phyloP scores from a whole-genome alignment of 2,888 invertebrate species.

The Caenorhabditis angaria region DNA sequence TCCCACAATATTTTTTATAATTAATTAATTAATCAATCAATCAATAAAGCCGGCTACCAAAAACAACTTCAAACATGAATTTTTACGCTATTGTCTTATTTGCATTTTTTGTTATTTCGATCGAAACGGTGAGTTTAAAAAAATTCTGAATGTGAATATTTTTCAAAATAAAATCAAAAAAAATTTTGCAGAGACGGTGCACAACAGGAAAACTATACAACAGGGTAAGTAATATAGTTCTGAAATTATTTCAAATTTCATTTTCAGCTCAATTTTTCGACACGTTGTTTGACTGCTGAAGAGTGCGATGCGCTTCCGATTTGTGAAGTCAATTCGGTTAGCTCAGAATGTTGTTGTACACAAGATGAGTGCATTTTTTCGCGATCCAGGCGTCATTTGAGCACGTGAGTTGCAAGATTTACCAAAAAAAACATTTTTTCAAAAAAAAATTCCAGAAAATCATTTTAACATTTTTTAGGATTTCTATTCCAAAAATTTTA shows the following conservation, averaged over 20 bases:
- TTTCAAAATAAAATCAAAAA: no score
- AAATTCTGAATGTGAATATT: no score
- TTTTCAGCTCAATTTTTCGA: neutral
- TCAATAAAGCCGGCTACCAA: no score
- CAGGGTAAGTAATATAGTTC: neutral
- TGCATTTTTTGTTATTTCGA: neutral
- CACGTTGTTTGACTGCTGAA: conserved; percentile 1
- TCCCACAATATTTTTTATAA: no score
- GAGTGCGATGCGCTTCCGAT: neutral
- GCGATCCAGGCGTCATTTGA: neutral
- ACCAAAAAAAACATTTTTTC: neutral
- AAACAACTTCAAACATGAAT: conserved; percentile 1
- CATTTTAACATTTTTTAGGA: no score
- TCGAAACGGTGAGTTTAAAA: conserved; percentile 5
- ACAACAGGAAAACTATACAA: neutral
- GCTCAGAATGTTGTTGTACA: neutral
- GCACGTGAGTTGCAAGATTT: neutral
- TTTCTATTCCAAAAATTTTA: no score
- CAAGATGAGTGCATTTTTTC: neutral
- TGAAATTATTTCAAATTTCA: neutral
- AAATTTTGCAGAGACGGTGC: neutral
- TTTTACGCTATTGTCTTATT: conserved; percentile 3
- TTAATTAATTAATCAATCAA: no score
- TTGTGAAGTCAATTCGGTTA: neutral
- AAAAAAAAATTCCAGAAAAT: neutral